These are phyloP conservation scores for Mastigias papua DNA, from an alignment of 30 jellyfish, hydroid and myxozoan genomes.

Conservation along the genomic window DNA sequence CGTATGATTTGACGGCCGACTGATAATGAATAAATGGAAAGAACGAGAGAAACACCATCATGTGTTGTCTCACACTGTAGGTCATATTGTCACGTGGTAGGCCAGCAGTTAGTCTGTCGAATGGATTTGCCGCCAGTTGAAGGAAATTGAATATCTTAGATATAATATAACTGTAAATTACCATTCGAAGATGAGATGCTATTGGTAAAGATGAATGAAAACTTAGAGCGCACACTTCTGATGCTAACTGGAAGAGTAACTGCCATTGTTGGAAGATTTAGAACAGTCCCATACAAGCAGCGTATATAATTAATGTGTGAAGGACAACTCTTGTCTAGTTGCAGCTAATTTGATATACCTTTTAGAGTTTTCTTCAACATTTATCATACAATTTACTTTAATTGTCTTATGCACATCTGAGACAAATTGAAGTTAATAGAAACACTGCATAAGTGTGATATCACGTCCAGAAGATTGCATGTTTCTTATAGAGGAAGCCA, in stretches of 20 bases:
- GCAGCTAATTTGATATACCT: too few relatives aligned
- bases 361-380: too few relatives aligned
- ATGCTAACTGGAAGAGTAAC: neutral
- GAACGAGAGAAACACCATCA: neutral
- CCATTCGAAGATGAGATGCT: neutral
- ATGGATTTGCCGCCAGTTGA: neutral
- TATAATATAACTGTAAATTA: neutral
- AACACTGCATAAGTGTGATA: too few relatives aligned
- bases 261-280: too few relatives aligned
- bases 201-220: neutral
- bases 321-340: too few relatives aligned
- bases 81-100: constrained; percentile 10
- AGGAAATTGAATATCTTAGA: neutral
- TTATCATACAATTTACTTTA: too few relatives aligned
- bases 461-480: too few relatives aligned
- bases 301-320: too few relatives aligned
- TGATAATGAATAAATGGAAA: neutral
- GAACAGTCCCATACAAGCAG: too few relatives aligned
- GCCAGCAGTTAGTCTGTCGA: neutral
- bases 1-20: neutral
- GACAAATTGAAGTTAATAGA: too few relatives aligned
- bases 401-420: too few relatives aligned
- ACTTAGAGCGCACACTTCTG: neutral
- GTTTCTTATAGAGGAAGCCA: too few relatives aligned
- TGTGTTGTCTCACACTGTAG: neutral